These are phyloP conservation scores for Dendrophyllia cribrosa DNA, from an alignment of 64 coral and sea anemone species.

Conservation along the genomic window DNA sequence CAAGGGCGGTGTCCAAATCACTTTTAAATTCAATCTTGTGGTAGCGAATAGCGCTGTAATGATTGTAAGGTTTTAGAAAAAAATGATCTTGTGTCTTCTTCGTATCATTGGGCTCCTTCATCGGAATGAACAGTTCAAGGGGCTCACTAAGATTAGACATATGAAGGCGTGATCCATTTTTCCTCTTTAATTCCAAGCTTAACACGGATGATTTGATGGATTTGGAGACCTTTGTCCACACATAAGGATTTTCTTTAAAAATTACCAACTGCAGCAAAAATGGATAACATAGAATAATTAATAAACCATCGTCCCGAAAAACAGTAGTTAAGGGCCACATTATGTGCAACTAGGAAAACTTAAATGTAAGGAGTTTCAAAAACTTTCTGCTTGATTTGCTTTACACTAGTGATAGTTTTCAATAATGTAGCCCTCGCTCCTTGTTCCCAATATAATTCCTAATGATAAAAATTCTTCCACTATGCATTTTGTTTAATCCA, in stretches of 20 bases:
- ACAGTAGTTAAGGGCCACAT: not conserved
- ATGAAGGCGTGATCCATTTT: not conserved
- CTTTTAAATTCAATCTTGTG: not conserved
- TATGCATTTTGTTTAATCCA: too few relatives aligned
- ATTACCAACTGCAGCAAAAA: not conserved
- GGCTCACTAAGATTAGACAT: constrained; percentile 3
- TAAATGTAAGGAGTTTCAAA: too few relatives aligned
- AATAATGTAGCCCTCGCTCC: too few relatives aligned
- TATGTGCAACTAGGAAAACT: too few relatives aligned
- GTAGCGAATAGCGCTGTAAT: not conserved
- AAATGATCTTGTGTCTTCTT: not conserved
- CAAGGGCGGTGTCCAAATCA: not conserved
- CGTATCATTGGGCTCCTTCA: not conserved
- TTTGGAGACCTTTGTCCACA: not conserved
- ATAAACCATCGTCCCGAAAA: not conserved
- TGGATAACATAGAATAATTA: not conserved
- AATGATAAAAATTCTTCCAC: too few relatives aligned
- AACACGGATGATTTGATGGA: not conserved
- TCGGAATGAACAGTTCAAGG: not conserved
- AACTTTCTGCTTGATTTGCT: too few relatives aligned
- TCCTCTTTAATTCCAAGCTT: not conserved
- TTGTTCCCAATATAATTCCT: too few relatives aligned
- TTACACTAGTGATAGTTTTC: too few relatives aligned
- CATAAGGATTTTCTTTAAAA: not conserved
- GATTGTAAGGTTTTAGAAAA: not conserved